These are phyloP conservation scores for Agrilus mali DNA, from an alignment of 2,888 invertebrate genomes.

Conservation along the genomic window DNA sequence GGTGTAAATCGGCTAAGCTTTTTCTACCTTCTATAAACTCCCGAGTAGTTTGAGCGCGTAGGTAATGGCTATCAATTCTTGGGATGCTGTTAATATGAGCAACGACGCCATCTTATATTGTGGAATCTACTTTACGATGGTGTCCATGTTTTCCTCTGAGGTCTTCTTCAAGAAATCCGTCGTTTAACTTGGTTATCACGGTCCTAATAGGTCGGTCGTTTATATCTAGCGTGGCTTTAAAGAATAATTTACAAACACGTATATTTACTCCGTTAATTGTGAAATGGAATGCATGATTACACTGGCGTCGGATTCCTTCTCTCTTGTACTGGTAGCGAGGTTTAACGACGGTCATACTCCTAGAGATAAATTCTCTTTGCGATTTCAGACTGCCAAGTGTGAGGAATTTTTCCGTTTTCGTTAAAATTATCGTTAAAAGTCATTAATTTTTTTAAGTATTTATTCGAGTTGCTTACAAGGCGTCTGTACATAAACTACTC, in stretches of 20 bases:
- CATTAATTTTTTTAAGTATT: too few species aligned
- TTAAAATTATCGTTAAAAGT: too few species aligned
- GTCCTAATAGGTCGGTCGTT: constrained; percentile 9
- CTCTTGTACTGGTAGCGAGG: constrained; percentile 1
- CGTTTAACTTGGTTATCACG: constrained; percentile 5
- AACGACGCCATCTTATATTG: constrained; percentile 13
- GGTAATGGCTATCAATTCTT: constrained; percentile 19
- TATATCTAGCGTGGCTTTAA: constrained; percentile 9
- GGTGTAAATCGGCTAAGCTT: constrained; percentile 14
- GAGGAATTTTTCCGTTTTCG: too few species aligned
- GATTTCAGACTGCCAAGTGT: too few species aligned
- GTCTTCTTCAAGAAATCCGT: constrained; percentile 13
- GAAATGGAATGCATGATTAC: constrained; percentile 5
- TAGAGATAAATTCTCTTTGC: too few species aligned
- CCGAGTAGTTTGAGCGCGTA: constrained; percentile 12
- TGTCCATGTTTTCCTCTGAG: constrained; percentile 18
- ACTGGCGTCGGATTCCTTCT: neutral
- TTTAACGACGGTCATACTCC: neutral
- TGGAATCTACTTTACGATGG: constrained; percentile 11
- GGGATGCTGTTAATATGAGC: constrained; percentile 18
- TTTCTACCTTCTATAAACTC: constrained; percentile 19
- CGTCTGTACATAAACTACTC: too few species aligned
- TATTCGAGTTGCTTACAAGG: too few species aligned
- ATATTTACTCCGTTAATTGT: neutral
- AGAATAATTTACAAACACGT: constrained; percentile 8